Conservation (phyloP, 2,113 vertebrate genomes). For the Ictalurus furcatus region DNA sequence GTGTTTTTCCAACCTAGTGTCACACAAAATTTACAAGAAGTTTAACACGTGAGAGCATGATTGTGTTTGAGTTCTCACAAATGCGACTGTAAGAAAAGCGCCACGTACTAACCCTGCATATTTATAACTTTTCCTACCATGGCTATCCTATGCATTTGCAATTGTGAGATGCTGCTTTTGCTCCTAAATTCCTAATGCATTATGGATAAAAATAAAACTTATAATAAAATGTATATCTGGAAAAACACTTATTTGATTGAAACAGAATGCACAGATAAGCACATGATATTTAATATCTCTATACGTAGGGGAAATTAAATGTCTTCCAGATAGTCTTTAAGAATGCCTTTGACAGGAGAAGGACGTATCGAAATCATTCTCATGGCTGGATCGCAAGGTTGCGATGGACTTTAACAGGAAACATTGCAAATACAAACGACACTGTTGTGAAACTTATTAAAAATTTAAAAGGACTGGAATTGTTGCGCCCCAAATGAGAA, state of each 20-base stretch:
- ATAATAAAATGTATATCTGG: neutral
- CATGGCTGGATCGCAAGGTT: no score
- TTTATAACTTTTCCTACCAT: neutral
- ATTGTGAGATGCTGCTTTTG: neutral
- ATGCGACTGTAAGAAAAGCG: neutral
- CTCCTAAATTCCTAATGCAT: neutral
- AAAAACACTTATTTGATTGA: neutral
- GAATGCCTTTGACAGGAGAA: no score
- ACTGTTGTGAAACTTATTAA: no score
- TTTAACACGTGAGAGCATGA: neutral
- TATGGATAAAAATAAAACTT: neutral
- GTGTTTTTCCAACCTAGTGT: neutral
- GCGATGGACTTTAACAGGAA: no score
- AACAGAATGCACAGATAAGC: neutral
- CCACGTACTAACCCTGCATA: no score
- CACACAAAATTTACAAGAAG: neutral
- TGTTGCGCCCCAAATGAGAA: no score
- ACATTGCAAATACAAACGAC: no score
- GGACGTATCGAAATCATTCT: no score
- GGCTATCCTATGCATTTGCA: neutral
- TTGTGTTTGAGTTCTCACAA: conserved; percentile 4
- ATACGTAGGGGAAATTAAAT: no score
- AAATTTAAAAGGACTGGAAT: no score
- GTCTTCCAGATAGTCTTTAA: no score
- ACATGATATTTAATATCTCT: neutral